A percentile compares a stretch with the other conserved stretches of the same genome.
These are phyloP conservation scores for Morpho deidamia DNA, from an alignment of 2,888 invertebrate genomes.

Conservation along the genomic window DNA sequence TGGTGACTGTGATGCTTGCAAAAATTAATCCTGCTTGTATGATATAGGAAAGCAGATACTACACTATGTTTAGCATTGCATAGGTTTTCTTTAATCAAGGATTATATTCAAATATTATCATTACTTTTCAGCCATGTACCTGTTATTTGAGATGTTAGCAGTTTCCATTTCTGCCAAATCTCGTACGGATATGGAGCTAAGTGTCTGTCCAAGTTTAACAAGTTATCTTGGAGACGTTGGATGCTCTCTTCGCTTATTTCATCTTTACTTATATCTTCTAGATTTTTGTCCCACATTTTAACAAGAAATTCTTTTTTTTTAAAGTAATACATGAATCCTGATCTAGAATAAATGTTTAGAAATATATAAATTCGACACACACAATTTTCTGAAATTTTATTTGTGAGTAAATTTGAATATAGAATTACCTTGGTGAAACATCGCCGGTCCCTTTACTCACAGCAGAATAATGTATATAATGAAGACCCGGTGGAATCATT, in stretches of 20 bases:
- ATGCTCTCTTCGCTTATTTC: conserved; percentile 82
- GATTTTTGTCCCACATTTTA: conserved; percentile 89
- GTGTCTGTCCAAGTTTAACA: conserved; percentile 85
- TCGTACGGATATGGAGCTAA: conserved; percentile 96
- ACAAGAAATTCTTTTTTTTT: conserved; percentile 89
- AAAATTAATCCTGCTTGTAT: no score
- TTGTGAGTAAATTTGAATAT: no score
- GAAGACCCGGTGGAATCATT: conserved; percentile 98
- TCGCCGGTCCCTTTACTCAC: conserved; percentile 80
- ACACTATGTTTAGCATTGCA: no score
- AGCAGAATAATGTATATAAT: conserved; percentile 93
- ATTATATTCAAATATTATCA: background rate
- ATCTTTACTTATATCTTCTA: conserved; percentile 85
- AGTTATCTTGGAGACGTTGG: conserved; percentile 81
- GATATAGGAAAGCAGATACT: no score
- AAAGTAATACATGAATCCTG: conserved; percentile 93
- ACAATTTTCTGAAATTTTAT: no score
- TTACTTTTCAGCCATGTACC: conserved; percentile 46
- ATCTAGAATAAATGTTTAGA: conserved; percentile 52
- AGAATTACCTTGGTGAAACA: conserved; percentile 79
- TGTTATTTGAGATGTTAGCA: conserved; percentile 83
- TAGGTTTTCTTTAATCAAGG: no score
- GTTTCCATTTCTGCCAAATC: conserved; percentile 91
- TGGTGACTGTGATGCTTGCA: no score
- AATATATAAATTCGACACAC: background rate